phyloP scores from a whole-genome alignment of 2,888 invertebrate species.

The Tupiocoris notatus region DNA sequence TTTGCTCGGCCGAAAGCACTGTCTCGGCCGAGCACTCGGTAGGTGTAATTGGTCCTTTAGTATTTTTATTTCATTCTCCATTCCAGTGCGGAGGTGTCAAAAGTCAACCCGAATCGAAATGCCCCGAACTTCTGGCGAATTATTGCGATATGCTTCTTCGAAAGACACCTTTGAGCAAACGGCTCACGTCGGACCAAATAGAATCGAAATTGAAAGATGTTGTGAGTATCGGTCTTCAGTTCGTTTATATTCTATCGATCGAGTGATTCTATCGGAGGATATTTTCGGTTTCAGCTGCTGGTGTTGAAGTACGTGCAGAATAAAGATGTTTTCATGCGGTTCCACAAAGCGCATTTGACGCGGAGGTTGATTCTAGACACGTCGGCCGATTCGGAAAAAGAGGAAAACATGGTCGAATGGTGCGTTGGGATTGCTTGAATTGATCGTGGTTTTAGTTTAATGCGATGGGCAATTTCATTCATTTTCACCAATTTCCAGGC shows the following conservation, averaged over 20 bases:
- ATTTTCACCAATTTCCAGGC: conserved; percentile 50
- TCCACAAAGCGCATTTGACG: conserved; percentile 97
- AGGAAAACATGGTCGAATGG: conserved; percentile 99
- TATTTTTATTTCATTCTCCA: not conserved
- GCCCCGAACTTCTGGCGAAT: conserved; percentile 97
- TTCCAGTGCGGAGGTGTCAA: conserved; percentile 52
- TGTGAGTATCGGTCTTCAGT: conserved; percentile 56
- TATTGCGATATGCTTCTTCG: conserved; percentile 99
- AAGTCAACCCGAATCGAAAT: conserved; percentile 86
- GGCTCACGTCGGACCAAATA: conserved; percentile 94
- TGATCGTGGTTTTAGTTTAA: no score
- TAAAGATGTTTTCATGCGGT: conserved; percentile 99
- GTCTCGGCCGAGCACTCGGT: no score
- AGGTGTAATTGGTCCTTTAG: no score
- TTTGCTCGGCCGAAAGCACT: no score
- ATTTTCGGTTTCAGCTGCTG: conserved; percentile 60
- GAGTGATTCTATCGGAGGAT: no score
- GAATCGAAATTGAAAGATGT: conserved; percentile 91
- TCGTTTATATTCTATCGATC: no score
- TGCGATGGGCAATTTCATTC: no score
- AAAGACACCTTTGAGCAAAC: conserved; percentile 93
- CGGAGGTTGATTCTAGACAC: conserved; percentile 94
- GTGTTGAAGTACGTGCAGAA: conserved; percentile 98
- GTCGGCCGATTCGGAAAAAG: conserved; percentile 97
- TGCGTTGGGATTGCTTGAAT: no score